A percentile compares a stretch with the other conserved stretches of the same genome.
Conservation (phyloP, 2,888 invertebrate genomes). For the Vannuccia rotundouncinata region DNA sequence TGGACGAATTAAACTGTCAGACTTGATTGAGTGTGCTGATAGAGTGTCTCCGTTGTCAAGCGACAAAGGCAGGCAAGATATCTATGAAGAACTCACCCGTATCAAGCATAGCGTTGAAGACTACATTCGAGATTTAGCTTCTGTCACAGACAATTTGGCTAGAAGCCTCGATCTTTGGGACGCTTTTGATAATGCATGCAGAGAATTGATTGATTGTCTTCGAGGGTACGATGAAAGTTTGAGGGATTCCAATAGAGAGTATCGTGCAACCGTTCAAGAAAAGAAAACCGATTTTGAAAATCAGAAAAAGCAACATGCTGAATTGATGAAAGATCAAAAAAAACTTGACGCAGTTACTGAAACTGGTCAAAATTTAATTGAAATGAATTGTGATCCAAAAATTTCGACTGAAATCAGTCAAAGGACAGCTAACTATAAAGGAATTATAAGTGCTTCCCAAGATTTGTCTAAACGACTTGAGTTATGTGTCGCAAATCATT, state of each 20-base stretch:
- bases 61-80: background rate
- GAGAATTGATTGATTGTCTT: background rate
- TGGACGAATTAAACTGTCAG: background rate
- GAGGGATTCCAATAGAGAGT: background rate
- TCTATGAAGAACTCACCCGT: background rate
- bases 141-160: background rate
- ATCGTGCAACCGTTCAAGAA: background rate
- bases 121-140: background rate
- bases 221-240: background rate
- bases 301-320: constrained; percentile 2
- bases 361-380: background rate
- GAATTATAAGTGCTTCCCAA: background rate
- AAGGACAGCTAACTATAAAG: background rate
- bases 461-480: background rate
- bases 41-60: background rate
- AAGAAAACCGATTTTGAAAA: background rate
- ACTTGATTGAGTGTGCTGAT: background rate
- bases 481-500: background rate
- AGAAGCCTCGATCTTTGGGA: constrained; percentile 6
- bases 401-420: background rate
- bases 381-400: background rate
- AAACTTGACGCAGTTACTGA: background rate
- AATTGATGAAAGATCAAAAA: background rate
- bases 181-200: background rate
- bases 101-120: background rate